phyloP scores from a whole-genome alignment of 2,797 vertebrate genomes.

The Periophthalmus magnuspinnatus region DNA sequence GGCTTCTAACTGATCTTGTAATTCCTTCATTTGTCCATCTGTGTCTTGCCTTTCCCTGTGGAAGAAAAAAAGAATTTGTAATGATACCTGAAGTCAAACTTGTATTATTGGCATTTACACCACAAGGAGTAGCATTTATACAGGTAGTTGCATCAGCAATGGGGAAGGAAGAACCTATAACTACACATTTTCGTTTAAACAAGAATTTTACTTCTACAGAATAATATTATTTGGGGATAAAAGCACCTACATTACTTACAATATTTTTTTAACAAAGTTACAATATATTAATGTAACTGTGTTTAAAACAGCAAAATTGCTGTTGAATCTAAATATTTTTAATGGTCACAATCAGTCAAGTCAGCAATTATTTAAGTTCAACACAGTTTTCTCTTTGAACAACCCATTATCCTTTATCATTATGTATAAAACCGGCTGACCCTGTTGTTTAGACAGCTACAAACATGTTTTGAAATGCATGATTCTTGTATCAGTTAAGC shows the following conservation, averaged over 20 bases:
- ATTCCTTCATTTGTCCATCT: conserved; percentile 97
- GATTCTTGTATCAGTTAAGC: not conserved
- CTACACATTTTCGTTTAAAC: not conserved
- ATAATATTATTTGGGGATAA: not conserved
- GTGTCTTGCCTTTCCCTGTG: conserved; percentile 93
- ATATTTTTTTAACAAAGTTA: too few relatives aligned
- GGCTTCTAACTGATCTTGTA: conserved; percentile 96
- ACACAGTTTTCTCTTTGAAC: not conserved
- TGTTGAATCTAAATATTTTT: too few relatives aligned
- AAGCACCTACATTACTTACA: not conserved
- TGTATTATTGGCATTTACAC: too few relatives aligned
- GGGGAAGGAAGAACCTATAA: not conserved
- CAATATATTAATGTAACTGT: too few relatives aligned
- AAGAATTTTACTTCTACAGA: not conserved
- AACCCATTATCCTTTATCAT: not conserved
- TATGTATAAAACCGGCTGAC: too few relatives aligned
- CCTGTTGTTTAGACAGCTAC: too few relatives aligned
- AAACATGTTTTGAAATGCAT: too few relatives aligned
- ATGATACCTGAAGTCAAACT: too few relatives aligned
- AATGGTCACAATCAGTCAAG: too few relatives aligned
- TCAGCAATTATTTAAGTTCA: too few relatives aligned
- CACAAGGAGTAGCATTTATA: not conserved
- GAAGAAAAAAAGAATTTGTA: not conserved
- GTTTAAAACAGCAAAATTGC: too few relatives aligned
- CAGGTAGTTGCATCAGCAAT: not conserved